Conservation (phyloP, 64 coral and sea anemone species). For the Dendronephthya gigantea region DNA sequence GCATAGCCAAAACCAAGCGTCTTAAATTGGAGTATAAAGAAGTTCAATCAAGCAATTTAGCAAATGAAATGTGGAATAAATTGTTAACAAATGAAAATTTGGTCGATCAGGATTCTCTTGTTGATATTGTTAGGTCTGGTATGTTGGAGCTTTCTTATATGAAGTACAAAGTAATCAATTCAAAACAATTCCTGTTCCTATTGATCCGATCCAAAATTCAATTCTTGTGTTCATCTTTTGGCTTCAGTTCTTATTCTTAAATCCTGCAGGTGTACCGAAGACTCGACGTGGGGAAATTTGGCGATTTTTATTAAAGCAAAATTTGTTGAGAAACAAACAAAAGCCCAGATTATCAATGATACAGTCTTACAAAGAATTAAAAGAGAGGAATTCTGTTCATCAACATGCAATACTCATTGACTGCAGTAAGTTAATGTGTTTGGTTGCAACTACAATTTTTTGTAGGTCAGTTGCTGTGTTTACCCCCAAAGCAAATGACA, state of each 20-base stretch:
- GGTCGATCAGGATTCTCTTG: constrained; percentile 44
- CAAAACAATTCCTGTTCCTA: neutral
- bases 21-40: constrained; percentile 70
- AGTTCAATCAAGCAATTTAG: constrained; percentile 7
- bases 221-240: neutral
- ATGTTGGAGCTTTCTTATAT: neutral
- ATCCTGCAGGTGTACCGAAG: constrained; percentile 61
- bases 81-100: constrained; percentile 38
- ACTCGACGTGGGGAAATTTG: constrained; percentile 77
- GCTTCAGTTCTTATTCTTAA: neutral
- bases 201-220: neutral
- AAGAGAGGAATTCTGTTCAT: constrained; percentile 48
- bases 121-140: constrained; percentile 73
- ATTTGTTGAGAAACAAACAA: constrained; percentile 29
- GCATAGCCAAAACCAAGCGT: constrained; percentile 38
- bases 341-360: neutral
- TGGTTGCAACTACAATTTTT: neutral
- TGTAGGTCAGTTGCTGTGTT: neutral
- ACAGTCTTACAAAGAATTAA: constrained; percentile 38
- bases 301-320: constrained; percentile 78
- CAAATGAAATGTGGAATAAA: constrained; percentile 53
- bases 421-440: neutral
- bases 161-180: neutral
- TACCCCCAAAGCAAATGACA: too few species aligned
- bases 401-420: constrained; percentile 98